phyloP scores from a whole-genome alignment of 2,888 invertebrate species.

The Formica aserva region DNA sequence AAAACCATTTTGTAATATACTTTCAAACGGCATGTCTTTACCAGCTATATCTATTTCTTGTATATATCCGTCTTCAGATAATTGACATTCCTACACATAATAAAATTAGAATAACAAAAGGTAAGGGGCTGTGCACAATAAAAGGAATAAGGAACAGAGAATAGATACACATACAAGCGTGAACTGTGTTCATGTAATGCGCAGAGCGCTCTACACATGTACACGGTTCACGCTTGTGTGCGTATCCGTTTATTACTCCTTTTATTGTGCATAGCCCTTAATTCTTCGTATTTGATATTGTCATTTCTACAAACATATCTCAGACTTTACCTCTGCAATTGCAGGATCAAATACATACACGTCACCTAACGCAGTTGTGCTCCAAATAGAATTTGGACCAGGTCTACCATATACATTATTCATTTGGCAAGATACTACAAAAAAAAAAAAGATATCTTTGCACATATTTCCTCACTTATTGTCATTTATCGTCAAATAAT shows the following conservation, averaged over 20 bases:
- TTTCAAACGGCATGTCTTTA: slow-evolving; percentile 89
- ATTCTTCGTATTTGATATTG: not conserved
- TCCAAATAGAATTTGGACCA: slow-evolving; percentile 92
- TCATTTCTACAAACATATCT: not conserved
- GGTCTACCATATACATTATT: slow-evolving; percentile 91
- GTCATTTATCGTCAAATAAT: not conserved
- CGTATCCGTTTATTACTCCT: no score
- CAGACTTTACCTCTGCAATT: slow-evolving; percentile 87
- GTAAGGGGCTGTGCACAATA: not conserved
- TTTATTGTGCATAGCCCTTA: no score
- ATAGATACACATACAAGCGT: no score
- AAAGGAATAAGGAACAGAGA: no score
- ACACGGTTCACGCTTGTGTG: no score
- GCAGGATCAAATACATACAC: slow-evolving; percentile 93
- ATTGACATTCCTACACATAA: slow-evolving; percentile 80
- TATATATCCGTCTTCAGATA: slow-evolving; percentile 76
- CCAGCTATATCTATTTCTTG: slow-evolving; percentile 91
- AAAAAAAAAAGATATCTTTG: not conserved
- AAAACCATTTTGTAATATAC: slow-evolving; percentile 91
- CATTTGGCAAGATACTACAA: slow-evolving; percentile 90
- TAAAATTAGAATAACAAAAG: not conserved
- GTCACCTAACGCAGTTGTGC: slow-evolving; percentile 92
- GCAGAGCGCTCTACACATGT: no score
- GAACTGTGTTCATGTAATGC: no score
- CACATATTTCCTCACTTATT: not conserved